phyloP scores from a whole-genome alignment of 2,113 vertebrate genomes.

The Nothobranchius furzeri region DNA sequence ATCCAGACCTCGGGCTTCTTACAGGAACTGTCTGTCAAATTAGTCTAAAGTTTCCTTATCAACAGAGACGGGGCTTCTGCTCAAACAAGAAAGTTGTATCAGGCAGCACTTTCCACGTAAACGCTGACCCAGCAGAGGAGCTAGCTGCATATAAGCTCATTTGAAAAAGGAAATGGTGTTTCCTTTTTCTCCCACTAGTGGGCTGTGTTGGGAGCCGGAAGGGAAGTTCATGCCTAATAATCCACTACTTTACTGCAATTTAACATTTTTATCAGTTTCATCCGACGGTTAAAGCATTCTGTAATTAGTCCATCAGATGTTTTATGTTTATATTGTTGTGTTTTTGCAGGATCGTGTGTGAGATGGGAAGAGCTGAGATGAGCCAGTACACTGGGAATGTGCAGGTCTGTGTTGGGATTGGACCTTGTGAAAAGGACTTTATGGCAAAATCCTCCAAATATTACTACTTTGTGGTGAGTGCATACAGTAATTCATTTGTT shows the following conservation, averaged over 20 bases:
- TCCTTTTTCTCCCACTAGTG: slow-evolving; percentile 41
- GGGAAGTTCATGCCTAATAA: slow-evolving; percentile 31
- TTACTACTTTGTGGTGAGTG: slow-evolving; percentile 98
- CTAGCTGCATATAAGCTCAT: slow-evolving; percentile 59
- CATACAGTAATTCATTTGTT: neutral
- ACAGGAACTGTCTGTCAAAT: slow-evolving; percentile 55
- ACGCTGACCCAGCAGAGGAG: slow-evolving; percentile 61
- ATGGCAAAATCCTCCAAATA: slow-evolving; percentile 92
- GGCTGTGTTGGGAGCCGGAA: neutral
- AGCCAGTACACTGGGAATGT: slow-evolving; percentile 92
- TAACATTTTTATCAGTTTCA: slow-evolving; percentile 18
- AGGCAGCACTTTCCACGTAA: slow-evolving; percentile 62
- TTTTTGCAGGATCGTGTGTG: slow-evolving; percentile 91
- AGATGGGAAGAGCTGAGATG: slow-evolving; percentile 94
- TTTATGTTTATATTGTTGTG: neutral
- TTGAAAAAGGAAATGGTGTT: slow-evolving; percentile 50
- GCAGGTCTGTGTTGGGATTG: slow-evolving; percentile 91
- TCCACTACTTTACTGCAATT: slow-evolving; percentile 26
- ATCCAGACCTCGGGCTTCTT: slow-evolving; percentile 43
- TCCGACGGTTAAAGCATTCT: slow-evolving; percentile 1
- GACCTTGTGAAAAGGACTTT: slow-evolving; percentile 89
- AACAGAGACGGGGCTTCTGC: slow-evolving; percentile 45
- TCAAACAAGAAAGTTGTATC: slow-evolving; percentile 50
- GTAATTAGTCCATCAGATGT: neutral
- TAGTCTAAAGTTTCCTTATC: slow-evolving; percentile 69